Conservation (phyloP, 2,888 invertebrate species). For the Hetaerina titia region DNA sequence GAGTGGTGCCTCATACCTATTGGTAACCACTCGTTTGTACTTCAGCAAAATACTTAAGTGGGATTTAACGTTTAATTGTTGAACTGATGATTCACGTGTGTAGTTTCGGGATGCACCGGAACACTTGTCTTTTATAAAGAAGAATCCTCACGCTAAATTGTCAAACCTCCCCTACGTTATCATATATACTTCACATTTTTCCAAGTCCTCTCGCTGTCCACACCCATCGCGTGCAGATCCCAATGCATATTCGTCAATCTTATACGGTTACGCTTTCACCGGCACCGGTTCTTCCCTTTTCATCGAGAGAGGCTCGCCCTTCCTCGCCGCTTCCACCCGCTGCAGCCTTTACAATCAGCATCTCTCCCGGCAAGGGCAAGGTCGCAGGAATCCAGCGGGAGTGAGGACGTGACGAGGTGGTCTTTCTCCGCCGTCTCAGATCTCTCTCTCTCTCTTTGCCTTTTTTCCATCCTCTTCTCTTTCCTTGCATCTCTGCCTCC, state of each 20-base stretch:
- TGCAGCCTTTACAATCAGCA: not conserved
- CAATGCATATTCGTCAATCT: not conserved
- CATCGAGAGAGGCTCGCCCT: not conserved
- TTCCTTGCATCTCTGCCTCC: not conserved
- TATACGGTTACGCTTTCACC: conserved; percentile 37
- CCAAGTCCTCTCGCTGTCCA: not conserved
- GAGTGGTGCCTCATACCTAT: too few relatives aligned
- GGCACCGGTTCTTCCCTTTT: not conserved
- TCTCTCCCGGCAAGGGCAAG: conserved; percentile 53
- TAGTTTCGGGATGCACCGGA: too few relatives aligned
- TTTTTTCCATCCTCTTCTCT: not conserved
- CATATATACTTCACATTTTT: not conserved
- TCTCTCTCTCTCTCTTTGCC: not conserved
- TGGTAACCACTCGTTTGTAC: too few relatives aligned
- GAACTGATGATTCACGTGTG: too few relatives aligned
- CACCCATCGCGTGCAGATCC: not conserved
- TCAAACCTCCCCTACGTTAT: not conserved
- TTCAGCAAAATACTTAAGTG: too few relatives aligned
- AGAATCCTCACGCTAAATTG: not conserved
- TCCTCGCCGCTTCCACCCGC: not conserved
- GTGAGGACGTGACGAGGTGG: not conserved
- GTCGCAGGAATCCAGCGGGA: not conserved
- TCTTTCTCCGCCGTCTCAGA: not conserved
- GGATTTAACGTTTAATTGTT: too few relatives aligned
- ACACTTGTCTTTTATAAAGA: not conserved